Base-by-base conservation (phyloP, 2,888 invertebrate genomes). In the Cosmia trapezina region DNA sequence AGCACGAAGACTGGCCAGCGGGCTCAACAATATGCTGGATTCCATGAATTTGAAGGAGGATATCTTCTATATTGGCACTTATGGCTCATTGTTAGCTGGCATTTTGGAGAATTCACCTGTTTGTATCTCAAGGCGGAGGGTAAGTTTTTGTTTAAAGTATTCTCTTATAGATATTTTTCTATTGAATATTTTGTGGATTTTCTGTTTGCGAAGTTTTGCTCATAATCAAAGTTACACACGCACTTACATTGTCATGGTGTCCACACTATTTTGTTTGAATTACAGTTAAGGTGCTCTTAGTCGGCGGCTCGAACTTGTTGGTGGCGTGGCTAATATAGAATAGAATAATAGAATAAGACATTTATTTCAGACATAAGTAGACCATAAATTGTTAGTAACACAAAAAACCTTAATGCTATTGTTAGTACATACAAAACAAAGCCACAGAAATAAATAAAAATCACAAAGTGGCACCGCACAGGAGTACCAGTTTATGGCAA, bases 41-140 rank as follows among this genome's bases (percentile, higher is more conserved):
- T 96, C 96, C 22, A 94, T 97, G 91, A 96, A 97, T 82, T 94
- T 97, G 11, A 96, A 96, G 76, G 97, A 97, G 84, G 97, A 98
- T 87, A 93, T 97, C 41, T 98, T 96, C 86, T 97, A 96, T 65
- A 91, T 98, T 86, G 98, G 98, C 6, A 94, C 96, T 45, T 96
- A 97, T 61, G 97, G 97, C 87, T 96, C 97, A 19, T 92, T 97
- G 57, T 88, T 97, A 37, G 97, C 97, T 75, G 96, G 96, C 19
- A 96, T 97, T 54, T 89, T 97, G 79, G 97, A 97, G 83, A 95
- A 96, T 86, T 96, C 96, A 33, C 96, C 96, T 17, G 95, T 96
- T 41, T 97, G 96, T 70, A 87, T 94, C 49, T 89, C 91, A 43
- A 94, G 97, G 78, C 92, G 97, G 86, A 97, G 97, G 95, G 97